A percentile compares a stretch with the other conserved stretches of the same genome.
Evolutionary conservation across 2,888 invertebrate species (phyloP).

Genomic region (Eudemis profundana): DNA sequence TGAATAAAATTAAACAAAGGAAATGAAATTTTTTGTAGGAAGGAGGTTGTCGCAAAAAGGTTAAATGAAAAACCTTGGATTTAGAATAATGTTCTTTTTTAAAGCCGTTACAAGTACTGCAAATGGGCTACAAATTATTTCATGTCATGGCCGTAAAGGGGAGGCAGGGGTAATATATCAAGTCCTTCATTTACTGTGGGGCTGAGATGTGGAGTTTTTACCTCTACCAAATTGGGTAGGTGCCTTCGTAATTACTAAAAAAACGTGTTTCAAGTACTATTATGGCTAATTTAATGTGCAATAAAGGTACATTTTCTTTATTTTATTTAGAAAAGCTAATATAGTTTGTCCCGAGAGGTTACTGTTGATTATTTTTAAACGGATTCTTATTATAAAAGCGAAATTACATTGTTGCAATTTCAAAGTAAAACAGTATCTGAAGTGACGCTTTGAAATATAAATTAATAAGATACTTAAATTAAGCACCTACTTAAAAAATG

Average conservation of each 20-base stretch:
- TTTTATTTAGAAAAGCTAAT: background rate
- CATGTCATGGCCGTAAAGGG: constrained; percentile 25
- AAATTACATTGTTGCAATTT: too few relatives aligned
- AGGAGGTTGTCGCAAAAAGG: background rate
- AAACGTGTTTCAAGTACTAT: constrained; percentile 2
- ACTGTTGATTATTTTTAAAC: background rate
- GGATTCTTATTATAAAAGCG: too few relatives aligned
- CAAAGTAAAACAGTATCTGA: too few relatives aligned
- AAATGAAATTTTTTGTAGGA: too few relatives aligned
- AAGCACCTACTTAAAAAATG: too few relatives aligned
- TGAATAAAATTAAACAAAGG: too few relatives aligned
- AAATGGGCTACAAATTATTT: constrained; percentile 43
- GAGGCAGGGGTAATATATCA: constrained; percentile 38
- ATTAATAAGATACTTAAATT: too few relatives aligned
- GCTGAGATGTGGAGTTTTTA: constrained; percentile 25
- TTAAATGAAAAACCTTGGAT: background rate
- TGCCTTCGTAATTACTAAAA: constrained; percentile 21
- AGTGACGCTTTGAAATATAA: too few relatives aligned
- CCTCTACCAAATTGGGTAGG: constrained; percentile 11
- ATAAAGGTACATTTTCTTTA: background rate
- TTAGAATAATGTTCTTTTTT: constrained; percentile 12
- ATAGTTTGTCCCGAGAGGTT: background rate
- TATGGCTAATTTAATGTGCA: constrained; percentile 2
- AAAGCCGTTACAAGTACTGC: constrained; percentile 28
- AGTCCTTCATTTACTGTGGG: constrained; percentile 25